phyloP scores from a whole-genome alignment of 2,113 vertebrate genomes.

The Varanus komodoensis region DNA sequence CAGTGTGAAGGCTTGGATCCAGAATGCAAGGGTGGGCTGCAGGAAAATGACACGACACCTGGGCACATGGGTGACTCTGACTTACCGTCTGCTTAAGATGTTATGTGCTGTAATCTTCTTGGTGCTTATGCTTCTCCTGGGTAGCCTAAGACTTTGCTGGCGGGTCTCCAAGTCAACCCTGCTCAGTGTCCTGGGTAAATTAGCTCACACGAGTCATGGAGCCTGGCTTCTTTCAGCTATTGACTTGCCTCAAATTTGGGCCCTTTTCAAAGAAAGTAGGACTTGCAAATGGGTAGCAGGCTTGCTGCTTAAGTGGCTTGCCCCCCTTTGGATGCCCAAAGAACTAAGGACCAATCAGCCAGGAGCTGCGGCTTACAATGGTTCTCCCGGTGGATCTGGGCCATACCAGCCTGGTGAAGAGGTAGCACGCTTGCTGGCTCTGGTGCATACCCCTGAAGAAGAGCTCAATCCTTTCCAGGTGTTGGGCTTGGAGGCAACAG shows the following conservation, averaged over 20 bases:
- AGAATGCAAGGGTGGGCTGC: slow-evolving; percentile 52
- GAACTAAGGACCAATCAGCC: slow-evolving; percentile 52
- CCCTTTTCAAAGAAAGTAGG: slow-evolving; percentile 75
- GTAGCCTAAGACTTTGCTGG: slow-evolving; percentile 74
- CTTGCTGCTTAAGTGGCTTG: slow-evolving; percentile 55
- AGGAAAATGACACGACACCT: slow-evolving; percentile 68
- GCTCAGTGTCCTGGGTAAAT: slow-evolving; percentile 58
- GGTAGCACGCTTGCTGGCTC: slow-evolving; percentile 86
- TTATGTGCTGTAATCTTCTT: slow-evolving; percentile 78
- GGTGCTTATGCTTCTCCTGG: slow-evolving; percentile 72
- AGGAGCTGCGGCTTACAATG: slow-evolving; percentile 67
- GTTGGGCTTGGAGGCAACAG: slow-evolving; percentile 87
- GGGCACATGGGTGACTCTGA: slow-evolving; percentile 50
- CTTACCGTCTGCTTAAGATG: slow-evolving; percentile 74
- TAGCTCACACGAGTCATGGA: slow-evolving; percentile 64
- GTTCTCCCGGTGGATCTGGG: slow-evolving; percentile 49
- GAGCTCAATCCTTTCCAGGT: slow-evolving; percentile 92
- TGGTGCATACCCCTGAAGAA: slow-evolving; percentile 88
- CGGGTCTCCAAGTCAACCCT: slow-evolving; percentile 60
- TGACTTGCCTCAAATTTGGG: slow-evolving; percentile 66
- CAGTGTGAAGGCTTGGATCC: slow-evolving; percentile 71
- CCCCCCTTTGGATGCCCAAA: slow-evolving; percentile 52
- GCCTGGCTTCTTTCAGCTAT: slow-evolving; percentile 54
- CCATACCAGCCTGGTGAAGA: slow-evolving; percentile 82
- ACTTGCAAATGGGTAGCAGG: slow-evolving; percentile 72